Evolutionary conservation across 2,888 invertebrate species (phyloP).

Genomic region (Eilema sororculum): DNA sequence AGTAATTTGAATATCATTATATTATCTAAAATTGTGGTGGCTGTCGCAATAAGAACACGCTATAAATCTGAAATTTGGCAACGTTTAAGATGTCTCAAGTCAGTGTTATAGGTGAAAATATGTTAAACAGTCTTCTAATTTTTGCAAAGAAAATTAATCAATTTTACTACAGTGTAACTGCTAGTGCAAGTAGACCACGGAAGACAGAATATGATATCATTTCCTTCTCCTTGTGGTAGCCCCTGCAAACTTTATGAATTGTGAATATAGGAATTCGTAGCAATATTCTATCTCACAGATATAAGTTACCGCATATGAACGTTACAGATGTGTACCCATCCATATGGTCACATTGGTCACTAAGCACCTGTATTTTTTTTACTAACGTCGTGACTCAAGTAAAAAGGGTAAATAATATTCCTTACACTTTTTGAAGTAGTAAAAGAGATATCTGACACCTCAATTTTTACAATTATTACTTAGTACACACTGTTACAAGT

Average conservation of each 20-base stretch:
- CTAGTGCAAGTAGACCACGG: no score
- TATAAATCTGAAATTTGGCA: constrained; percentile 11
- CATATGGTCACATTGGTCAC: no score
- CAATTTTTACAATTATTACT: constrained; percentile 33
- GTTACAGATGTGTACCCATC: not conserved
- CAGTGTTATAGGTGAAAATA: not conserved
- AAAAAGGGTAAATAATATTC: not conserved
- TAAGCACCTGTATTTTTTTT: no score
- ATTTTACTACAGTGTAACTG: no score
- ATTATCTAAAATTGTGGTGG: not conserved
- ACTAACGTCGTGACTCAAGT: no score
- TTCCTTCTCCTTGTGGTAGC: no score
- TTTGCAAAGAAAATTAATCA: no score
- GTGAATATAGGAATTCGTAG: not conserved
- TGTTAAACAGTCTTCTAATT: not conserved
- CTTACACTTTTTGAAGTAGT: not conserved
- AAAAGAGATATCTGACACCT: not conserved
- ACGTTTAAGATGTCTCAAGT: constrained; percentile 22
- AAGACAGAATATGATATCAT: no score
- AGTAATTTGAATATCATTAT: constrained; percentile 11
- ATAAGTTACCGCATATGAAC: not conserved
- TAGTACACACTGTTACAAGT: constrained; percentile 21
- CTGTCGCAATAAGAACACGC: constrained; percentile 7
- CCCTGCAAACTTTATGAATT: no score
- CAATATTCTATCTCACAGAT: not conserved